These are phyloP conservation scores for Boleophthalmus pectinirostris DNA, from an alignment of 2,113 vertebrate genomes.

Conservation along the genomic window DNA sequence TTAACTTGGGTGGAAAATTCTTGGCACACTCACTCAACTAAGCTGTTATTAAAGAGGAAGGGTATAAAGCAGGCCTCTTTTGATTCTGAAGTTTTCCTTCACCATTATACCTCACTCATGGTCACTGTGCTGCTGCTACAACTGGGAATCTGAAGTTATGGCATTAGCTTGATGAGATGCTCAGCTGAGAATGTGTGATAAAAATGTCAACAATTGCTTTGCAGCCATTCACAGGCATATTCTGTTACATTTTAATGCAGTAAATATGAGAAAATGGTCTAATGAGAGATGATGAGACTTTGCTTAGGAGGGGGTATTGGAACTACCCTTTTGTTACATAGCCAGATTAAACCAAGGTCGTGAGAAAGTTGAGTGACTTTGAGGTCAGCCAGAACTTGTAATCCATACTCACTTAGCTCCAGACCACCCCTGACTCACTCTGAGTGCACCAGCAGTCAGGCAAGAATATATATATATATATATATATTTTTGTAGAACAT, in stretches of 20 bases:
- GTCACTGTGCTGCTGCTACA: not conserved
- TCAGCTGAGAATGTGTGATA: conserved; percentile 50
- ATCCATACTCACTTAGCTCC: conserved; percentile 24
- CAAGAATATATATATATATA: not conserved
- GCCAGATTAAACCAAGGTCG: not conserved
- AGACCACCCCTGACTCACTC: conserved; percentile 24
- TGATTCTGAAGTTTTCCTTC: too few species aligned
- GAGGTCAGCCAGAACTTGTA: conserved; percentile 50
- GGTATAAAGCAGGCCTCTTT: too few species aligned
- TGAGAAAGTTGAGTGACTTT: conserved; percentile 31
- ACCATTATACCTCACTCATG: too few species aligned
- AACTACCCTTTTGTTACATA: conserved; percentile 3
- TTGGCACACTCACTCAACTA: conserved; percentile 36
- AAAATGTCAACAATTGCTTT: not conserved
- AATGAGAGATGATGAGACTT: not conserved
- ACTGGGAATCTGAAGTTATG: not conserved
- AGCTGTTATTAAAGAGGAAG: conserved; percentile 55
- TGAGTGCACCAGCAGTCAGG: conserved; percentile 29
- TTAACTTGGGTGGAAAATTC: conserved; percentile 49
- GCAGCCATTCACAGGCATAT: not conserved
- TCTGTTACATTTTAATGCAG: not conserved
- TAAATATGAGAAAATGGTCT: not conserved
- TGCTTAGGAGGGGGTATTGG: not conserved
- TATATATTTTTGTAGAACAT: too few species aligned
- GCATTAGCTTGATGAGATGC: conserved; percentile 44